Conservation (phyloP, 2,113 vertebrate genomes). For the Monarcha castaneiventris region DNA sequence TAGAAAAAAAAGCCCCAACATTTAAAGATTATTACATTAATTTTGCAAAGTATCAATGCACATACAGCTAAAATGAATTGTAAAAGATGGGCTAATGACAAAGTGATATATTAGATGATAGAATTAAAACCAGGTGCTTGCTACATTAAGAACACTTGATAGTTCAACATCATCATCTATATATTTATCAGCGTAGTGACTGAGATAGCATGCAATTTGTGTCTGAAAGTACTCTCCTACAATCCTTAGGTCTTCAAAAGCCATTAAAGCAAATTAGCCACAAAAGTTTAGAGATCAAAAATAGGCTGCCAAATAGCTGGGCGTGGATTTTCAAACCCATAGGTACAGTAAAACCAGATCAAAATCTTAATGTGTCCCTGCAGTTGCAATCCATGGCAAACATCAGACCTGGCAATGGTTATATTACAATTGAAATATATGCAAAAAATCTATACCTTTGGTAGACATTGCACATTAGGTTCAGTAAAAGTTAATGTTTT, state of each 20-base stretch:
- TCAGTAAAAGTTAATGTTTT: neutral
- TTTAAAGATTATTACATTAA: conserved; percentile 20
- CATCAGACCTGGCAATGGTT: neutral
- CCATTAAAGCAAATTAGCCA: conserved; percentile 30
- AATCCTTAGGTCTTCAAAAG: conserved; percentile 38
- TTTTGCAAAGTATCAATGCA: conserved; percentile 7
- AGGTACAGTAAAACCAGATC: neutral
- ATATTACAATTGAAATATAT: neutral
- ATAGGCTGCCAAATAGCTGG: conserved; percentile 6
- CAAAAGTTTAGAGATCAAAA: conserved; percentile 31
- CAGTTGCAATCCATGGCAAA: neutral
- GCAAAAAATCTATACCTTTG: neutral
- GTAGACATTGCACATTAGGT: neutral
- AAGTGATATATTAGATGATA: conserved; percentile 27
- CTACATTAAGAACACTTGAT: conserved; percentile 48
- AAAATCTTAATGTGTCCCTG: conserved; percentile 32
- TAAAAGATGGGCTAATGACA: conserved; percentile 27
- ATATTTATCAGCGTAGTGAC: conserved; percentile 44
- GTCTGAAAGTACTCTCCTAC: conserved; percentile 42
- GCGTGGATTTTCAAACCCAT: conserved; percentile 6
- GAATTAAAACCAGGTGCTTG: conserved; percentile 32
- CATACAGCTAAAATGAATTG: conserved; percentile 27
- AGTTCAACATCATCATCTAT: conserved; percentile 49
- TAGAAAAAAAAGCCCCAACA: neutral
- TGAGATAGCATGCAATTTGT: conserved; percentile 32